These are phyloP conservation scores for Caenorhabditis remanei DNA, from an alignment of 1,140 invertebrate species.

Conservation along the genomic window DNA sequence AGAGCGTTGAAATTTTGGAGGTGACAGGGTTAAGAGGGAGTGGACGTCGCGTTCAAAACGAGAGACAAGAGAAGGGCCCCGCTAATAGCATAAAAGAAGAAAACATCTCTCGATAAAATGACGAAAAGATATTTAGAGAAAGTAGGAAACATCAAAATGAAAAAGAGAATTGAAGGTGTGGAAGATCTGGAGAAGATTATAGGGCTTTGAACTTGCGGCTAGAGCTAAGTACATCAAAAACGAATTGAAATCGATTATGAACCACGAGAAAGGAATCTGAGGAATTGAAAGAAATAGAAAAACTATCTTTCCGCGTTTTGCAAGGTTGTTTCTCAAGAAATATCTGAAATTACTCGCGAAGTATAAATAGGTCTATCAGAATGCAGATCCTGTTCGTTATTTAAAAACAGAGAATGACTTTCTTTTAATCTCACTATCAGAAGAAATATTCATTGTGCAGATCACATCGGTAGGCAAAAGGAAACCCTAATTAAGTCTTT, in stretches of 20 bases:
- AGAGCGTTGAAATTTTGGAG: conserved; percentile 1
- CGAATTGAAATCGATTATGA: too few relatives aligned
- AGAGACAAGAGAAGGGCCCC: background rate
- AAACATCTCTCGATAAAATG: conserved; percentile 21
- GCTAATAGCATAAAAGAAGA: background rate
- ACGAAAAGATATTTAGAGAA: background rate
- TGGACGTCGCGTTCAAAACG: conserved; percentile 5
- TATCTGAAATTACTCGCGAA: too few relatives aligned
- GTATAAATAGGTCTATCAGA: too few relatives aligned
- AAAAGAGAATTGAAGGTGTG: background rate
- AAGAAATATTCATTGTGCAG: background rate
- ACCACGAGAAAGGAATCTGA: too few relatives aligned
- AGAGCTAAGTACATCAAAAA: too few relatives aligned
- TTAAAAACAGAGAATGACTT: too few relatives aligned
- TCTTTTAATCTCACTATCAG: background rate
- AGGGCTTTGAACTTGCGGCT: background rate
- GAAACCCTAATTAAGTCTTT: background rate
- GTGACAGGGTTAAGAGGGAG: background rate
- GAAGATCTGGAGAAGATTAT: background rate
- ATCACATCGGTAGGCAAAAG: background rate
- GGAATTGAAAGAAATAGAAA: too few relatives aligned
- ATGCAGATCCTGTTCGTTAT: too few relatives aligned
- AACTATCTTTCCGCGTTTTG: too few relatives aligned
- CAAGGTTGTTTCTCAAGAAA: too few relatives aligned
- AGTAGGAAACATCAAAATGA: background rate